Conservation (phyloP, 1,140 invertebrate species). For the Plodia interpunctella region DNA sequence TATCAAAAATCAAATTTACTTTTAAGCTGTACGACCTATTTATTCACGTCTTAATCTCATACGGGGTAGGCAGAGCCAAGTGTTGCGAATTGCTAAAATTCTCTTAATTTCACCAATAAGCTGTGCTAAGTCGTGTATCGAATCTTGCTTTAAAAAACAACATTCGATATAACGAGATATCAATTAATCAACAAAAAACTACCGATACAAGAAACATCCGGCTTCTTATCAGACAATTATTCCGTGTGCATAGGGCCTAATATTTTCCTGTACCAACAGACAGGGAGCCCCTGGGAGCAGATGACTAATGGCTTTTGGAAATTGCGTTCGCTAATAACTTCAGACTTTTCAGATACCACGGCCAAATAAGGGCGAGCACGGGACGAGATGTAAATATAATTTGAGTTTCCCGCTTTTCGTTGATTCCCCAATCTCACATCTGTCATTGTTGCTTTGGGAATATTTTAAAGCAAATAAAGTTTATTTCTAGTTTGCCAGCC, state of each 20-base stretch:
- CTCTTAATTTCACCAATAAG: too few relatives aligned
- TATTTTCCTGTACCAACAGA: constrained; percentile 8
- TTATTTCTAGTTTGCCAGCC: too few relatives aligned
- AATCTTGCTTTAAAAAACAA: too few relatives aligned
- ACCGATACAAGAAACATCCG: background rate
- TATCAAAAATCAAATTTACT: too few relatives aligned
- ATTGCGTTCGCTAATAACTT: constrained; percentile 67
- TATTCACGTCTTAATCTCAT: too few relatives aligned
- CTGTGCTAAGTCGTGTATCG: too few relatives aligned
- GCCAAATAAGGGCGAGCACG: constrained; percentile 52
- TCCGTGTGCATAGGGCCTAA: background rate
- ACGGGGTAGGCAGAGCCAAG: too few relatives aligned
- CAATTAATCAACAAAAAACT: background rate
- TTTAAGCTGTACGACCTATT: too few relatives aligned
- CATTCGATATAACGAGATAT: too few relatives aligned
- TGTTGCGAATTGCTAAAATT: too few relatives aligned
- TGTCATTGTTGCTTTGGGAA: constrained; percentile 12
- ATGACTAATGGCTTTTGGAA: constrained; percentile 67
- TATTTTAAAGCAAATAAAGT: too few relatives aligned
- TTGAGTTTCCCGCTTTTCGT: constrained; percentile 53
- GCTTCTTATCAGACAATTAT: background rate
- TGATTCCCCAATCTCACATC: constrained; percentile 9
- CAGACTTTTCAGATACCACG: constrained; percentile 53
- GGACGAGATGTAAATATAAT: constrained; percentile 61
- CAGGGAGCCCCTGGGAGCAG: constrained; percentile 6